Base-by-base conservation (phyloP, 2,888 invertebrate genomes). In the Psylliodes chrysocephalus region DNA sequence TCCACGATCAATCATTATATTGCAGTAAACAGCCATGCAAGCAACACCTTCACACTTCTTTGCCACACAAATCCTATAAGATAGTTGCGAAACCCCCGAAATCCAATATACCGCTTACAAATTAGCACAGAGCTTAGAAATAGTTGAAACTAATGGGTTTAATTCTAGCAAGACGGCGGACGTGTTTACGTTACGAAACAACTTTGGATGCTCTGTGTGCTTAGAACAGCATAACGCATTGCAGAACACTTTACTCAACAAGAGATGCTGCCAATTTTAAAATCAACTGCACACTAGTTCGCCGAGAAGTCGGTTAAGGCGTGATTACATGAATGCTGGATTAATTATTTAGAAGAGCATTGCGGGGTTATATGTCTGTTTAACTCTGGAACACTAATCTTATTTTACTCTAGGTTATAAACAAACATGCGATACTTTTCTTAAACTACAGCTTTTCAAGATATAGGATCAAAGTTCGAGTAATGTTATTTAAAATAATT, bases 111-210 rank as follows among this genome's bases (percentile, higher is more conserved):
- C 66, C 60, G 42, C 63, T 49, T 46, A 63, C 60, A 63, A 66
- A 66, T 66, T 66, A 66, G 66, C 66, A 30, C 56, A 28, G 53
- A 54, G 65, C 55, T 65, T 60, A 63, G 62, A 60, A 65, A 68
- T 68, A 68, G 68, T 68, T 68, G 63, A 66, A 66, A 66, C 66
- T 68, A 68, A 68, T 68, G 66, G 60, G 60, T 66, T 60, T 64
- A 66, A 68, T 68, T 56, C 60, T 40, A 52, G 59, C 56, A 63
- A 57, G 62, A 59, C 66, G 61, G 51, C 49, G 59, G 55, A 68
- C 68, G 68, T 68, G 68, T 60, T 60, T 46, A 53, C 61, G 54
- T 66, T 68, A 59, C 68, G 19, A 66, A 68, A 60, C 33, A 38
- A 33, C 8, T 25, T 2, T n/a, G 47, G 60, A 17, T 53, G 53